These are phyloP conservation scores for Netelia fuscicornis DNA, from an alignment of 2,888 invertebrate genomes.

Conservation along the genomic window DNA sequence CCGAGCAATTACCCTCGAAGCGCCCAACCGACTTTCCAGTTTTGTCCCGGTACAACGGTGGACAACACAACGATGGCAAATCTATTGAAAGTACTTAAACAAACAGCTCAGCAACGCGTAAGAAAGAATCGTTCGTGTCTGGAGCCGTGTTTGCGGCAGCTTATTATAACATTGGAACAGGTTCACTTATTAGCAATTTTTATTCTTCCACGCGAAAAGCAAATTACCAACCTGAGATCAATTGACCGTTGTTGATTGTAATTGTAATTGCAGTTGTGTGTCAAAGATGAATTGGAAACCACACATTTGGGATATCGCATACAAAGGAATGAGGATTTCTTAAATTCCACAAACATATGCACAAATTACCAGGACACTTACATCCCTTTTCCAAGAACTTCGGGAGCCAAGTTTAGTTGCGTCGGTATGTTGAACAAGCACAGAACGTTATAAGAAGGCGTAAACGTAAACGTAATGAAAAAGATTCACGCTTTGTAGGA, in stretches of 20 bases:
- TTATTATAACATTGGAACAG: constrained; percentile 89
- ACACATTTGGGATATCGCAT: constrained; percentile 80
- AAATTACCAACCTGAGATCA: constrained; percentile 43
- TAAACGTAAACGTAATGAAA: too few relatives aligned
- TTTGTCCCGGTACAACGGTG: constrained; percentile 89
- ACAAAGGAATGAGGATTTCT: constrained; percentile 80
- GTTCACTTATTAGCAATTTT: constrained; percentile 76
- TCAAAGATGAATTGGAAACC: constrained; percentile 82
- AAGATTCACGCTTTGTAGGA: too few relatives aligned
- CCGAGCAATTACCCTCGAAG: constrained; percentile 91
- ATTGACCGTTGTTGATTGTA: not conserved
- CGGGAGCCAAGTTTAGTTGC: constrained; percentile 96
- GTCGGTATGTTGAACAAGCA: constrained; percentile 86
- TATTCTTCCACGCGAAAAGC: constrained; percentile 73
- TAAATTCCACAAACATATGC: constrained; percentile 81
- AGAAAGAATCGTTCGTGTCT: constrained; percentile 94
- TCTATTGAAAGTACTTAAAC: constrained; percentile 92
- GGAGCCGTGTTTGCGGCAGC: constrained; percentile 92
- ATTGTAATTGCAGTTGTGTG: constrained; percentile 76
- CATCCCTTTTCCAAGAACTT: constrained; percentile 97
- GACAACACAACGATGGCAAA: constrained; percentile 90
- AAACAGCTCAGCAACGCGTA: constrained; percentile 93
- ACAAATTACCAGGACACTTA: constrained; percentile 89
- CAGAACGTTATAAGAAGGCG: too few relatives aligned
- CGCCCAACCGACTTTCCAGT: constrained; percentile 88